phyloP scores from a whole-genome alignment of 2,888 invertebrate genomes.

The Portevinia maculata region DNA sequence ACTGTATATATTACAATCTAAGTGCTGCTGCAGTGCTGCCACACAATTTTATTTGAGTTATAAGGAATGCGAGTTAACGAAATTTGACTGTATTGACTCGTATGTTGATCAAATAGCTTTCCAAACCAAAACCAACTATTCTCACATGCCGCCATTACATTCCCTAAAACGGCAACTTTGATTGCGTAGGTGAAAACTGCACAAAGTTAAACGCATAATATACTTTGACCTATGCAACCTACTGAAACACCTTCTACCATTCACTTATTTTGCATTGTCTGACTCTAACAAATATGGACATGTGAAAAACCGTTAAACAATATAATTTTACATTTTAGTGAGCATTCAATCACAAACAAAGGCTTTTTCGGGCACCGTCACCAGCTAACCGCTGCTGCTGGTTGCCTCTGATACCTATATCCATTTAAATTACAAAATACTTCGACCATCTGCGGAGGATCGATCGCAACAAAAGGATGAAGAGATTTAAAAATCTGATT shows the following conservation, averaged over 20 bases:
- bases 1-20: too few species aligned
- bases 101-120: too few species aligned
- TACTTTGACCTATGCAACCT: too few species aligned
- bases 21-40: too few species aligned
- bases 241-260: neutral
- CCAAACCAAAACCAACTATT: too few species aligned
- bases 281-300: constrained; percentile 28
- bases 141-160: too few species aligned
- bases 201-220: too few species aligned
- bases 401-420: constrained; percentile 13
- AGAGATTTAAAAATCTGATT: constrained; percentile 71
- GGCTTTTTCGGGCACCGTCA: constrained; percentile 2
- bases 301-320: constrained; percentile 34
- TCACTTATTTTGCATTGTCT: neutral
- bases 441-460: constrained; percentile 68
- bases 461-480: constrained; percentile 59
- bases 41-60: too few species aligned
- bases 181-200: too few species aligned
- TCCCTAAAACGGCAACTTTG: too few species aligned
- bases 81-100: too few species aligned
- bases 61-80: too few species aligned
- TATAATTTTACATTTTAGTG: constrained; percentile 21
- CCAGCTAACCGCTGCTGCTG: constrained; percentile 3
- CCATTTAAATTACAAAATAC: constrained; percentile 72
- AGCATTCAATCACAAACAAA: constrained; percentile 32